phyloP scores from a whole-genome alignment of 2,888 invertebrate species.

The Julus scandinavius region DNA sequence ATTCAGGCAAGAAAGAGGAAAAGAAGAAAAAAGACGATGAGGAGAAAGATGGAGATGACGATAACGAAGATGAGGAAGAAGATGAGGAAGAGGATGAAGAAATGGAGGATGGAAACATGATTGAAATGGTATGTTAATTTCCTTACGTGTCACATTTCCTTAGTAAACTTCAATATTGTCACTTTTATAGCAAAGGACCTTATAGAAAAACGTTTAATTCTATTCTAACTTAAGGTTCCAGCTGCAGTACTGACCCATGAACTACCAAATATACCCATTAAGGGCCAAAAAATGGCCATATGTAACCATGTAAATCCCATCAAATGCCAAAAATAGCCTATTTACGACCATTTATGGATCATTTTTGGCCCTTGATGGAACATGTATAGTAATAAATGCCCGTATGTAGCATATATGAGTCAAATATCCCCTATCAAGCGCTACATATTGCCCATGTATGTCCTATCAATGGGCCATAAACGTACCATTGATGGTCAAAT shows the following conservation, averaged over 20 bases:
- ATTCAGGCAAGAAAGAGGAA: slow-evolving; percentile 62
- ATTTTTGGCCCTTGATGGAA: no score
- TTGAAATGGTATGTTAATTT: not conserved
- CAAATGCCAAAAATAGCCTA: no score
- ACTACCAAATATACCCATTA: not conserved
- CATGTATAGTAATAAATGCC: no score
- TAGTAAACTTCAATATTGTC: not conserved
- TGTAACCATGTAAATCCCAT: no score
- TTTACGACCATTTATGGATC: no score
- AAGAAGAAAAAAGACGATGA: slow-evolving; percentile 63
- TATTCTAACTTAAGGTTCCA: not conserved
- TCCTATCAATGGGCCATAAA: no score
- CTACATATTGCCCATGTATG: no score
- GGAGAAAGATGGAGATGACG: slow-evolving; percentile 67
- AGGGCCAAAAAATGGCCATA: no score
- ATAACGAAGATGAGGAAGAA: slow-evolving; percentile 66
- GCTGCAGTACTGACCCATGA: not conserved
- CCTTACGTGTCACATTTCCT: not conserved
- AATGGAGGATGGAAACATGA: slow-evolving; percentile 55
- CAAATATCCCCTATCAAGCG: no score
- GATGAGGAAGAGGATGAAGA: slow-evolving; percentile 61
- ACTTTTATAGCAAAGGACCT: not conserved
- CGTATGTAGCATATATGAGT: no score
- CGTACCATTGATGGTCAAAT: no score
- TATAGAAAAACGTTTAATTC: not conserved